A percentile compares a stretch with the other conserved stretches of the same genome.
Evolutionary conservation across 2,113 vertebrate genomes (phyloP).

Genomic region (Rhineura floridana): DNA sequence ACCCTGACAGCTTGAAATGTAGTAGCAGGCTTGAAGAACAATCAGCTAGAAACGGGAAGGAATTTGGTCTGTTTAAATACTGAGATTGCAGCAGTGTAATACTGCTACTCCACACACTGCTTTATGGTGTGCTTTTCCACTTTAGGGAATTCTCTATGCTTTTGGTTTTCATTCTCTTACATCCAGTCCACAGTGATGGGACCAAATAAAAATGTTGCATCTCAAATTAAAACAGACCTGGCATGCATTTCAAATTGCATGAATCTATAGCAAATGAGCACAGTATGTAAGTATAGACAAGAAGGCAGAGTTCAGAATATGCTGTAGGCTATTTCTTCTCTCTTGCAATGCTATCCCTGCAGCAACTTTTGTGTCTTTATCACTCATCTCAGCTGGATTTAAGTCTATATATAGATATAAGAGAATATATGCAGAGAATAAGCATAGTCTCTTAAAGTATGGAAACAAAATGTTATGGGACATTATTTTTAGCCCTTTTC

Average conservation of each 20-base stretch:
- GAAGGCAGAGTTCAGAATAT: neutral
- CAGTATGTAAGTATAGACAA: neutral
- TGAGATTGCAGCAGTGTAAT: neutral
- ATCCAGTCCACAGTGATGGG: neutral
- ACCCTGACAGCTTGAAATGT: conserved; percentile 16
- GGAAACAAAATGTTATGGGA: neutral
- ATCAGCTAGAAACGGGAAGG: conserved; percentile 1
- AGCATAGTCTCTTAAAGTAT: neutral
- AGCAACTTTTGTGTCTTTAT: neutral
- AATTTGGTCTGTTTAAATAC: neutral
- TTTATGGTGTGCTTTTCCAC: neutral
- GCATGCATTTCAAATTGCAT: conserved; percentile 12
- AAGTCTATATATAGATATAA: neutral
- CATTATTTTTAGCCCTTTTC: neutral
- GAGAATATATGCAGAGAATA: neutral
- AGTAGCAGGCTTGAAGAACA: conserved; percentile 8
- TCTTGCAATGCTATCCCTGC: neutral
- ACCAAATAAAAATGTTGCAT: conserved; percentile 7
- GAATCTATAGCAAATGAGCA: neutral
- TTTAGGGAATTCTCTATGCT: neutral
- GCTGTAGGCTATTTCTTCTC: neutral
- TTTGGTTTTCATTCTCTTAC: neutral
- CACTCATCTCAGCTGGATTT: neutral
- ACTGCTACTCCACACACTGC: neutral
- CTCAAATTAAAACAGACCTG: neutral